A percentile compares a stretch with the other conserved stretches of the same genome.
These are phyloP conservation scores for Drosophila ustulata DNA, from an alignment of 2,888 invertebrate species.

Conservation along the genomic window DNA sequence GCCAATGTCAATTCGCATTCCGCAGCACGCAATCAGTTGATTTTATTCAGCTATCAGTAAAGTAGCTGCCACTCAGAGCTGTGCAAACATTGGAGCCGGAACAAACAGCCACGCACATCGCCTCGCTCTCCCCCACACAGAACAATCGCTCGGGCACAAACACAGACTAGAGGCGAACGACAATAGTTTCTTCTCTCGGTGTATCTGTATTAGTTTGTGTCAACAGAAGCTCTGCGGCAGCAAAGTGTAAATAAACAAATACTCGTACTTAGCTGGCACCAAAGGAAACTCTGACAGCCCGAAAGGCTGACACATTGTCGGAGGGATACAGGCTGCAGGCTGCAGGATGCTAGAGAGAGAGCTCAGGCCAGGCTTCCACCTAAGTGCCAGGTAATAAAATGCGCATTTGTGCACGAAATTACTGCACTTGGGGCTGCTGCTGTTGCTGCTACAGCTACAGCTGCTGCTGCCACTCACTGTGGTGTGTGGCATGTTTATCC, in stretches of 20 bases:
- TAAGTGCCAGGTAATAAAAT: conserved; percentile 73
- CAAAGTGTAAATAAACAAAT: conserved; percentile 75
- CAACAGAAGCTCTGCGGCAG: conserved; percentile 51
- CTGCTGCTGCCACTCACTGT: conserved; percentile 12
- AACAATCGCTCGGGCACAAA: background rate
- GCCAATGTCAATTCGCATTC: conserved; percentile 57
- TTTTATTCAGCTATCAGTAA: conserved; percentile 71
- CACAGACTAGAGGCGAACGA: conserved; percentile 9
- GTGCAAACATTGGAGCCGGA: conserved; percentile 44
- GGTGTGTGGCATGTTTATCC: conserved; percentile 19
- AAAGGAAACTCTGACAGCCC: conserved; percentile 31
- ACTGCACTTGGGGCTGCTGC: conserved; percentile 54
- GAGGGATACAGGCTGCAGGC: background rate
- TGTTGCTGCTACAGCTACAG: conserved; percentile 10
- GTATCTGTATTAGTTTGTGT: conserved; percentile 47
- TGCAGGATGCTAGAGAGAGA: background rate
- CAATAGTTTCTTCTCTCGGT: conserved; percentile 30
- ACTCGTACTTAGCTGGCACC: conserved; percentile 40
- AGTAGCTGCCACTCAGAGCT: conserved; percentile 69
- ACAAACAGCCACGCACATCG: conserved; percentile 10
- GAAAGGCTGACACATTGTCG: conserved; percentile 23
- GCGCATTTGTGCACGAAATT: conserved; percentile 77
- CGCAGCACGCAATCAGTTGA: conserved; percentile 68
- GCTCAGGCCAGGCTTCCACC: conserved; percentile 30
- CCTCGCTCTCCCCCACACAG: background rate